A percentile compares a stretch with the other conserved stretches of the same genome.
phyloP scores from a whole-genome alignment of 2,113 vertebrate genomes.

The Vidua chalybeata region DNA sequence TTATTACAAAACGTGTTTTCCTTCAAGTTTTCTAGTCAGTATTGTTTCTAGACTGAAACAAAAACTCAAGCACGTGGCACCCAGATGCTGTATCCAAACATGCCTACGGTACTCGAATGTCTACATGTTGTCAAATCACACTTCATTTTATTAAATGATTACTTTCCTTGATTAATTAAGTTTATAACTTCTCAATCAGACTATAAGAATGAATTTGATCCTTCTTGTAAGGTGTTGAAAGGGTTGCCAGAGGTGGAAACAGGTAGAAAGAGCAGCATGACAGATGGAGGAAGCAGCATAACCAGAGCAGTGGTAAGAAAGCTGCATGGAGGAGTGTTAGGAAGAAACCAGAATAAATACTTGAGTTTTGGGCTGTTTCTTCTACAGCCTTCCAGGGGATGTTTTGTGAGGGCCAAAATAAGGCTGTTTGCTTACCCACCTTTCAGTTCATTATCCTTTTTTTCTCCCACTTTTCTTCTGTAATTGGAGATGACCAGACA shows the following conservation, averaged over 20 bases:
- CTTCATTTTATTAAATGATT: neutral
- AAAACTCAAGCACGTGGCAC: neutral
- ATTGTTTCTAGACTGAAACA: neutral
- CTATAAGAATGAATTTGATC: neutral
- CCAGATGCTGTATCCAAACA: neutral
- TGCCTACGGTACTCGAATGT: fast-evolving
- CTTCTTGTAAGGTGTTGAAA: neutral
- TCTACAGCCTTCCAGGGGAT: neutral
- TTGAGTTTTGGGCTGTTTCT: neutral
- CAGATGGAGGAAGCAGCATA: neutral
- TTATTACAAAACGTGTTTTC: neutral
- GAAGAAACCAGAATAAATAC: neutral
- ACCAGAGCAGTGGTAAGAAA: neutral
- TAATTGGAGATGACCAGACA: neutral
- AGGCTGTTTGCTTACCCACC: neutral
- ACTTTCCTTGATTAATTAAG: neutral
- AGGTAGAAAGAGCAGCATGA: neutral
- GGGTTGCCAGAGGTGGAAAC: neutral
- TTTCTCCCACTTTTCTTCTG: neutral
- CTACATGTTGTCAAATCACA: neutral
- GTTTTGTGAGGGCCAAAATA: neutral
- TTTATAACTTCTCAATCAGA: neutral
- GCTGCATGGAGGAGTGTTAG: fast-evolving
- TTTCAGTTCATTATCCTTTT: neutral
- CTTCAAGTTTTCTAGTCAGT: neutral